Evolutionary conservation across 2,113 vertebrate species (phyloP), one percentile per base, ranked within the genome.

Genomic region (Zosterops japonicus): DNA sequence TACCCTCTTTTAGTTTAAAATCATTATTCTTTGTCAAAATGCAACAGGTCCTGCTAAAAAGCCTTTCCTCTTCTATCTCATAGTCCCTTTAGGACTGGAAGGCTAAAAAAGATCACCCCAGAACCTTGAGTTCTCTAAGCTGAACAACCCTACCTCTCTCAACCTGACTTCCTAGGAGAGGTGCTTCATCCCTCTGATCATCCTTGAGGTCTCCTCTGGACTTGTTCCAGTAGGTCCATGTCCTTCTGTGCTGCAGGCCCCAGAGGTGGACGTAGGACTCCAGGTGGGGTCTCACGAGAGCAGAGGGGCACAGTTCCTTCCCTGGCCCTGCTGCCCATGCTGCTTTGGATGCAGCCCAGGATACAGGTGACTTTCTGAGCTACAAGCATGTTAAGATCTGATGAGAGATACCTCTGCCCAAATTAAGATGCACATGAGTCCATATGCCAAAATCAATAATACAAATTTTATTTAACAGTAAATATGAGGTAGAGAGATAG

Each of bases 171-270:
- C 42, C 22, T 12, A 19, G 22, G 42, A 35, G 35, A 80, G 57
- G 5, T 28, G 12, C 4, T 78, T 16, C 24, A 71, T 21, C 31
- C 12, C 22, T 53, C 53, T 53, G 28, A n/a, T 24, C 15, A n/a
- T 60, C 17, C n/a, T 50, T 29, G 35, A 57, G 25, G 6, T 15
- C 21, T 57, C 35, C 50, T 42, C 50, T 42, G 33, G 11, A 20
- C 39, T 28, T 2, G 0, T 27, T 59, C 4, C 19, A 52, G 4
- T 3, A 44, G 23, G 8, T 33, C 44, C 14, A 4, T 33, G 27
- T 39, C 3, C 8, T 28, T 46, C 44, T 59, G 12, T 59, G 44
- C 27, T 44, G 36, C 17, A 25, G 14, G 7, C 9, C 6, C 42
- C 60, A 35, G 35, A 42, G 24, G 29, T 85, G 42, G n/a, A 2